A percentile compares a stretch with the other conserved stretches of the same genome.
Evolutionary conservation across 2,888 invertebrate species (phyloP).

Genomic region (Drosophila recens): DNA sequence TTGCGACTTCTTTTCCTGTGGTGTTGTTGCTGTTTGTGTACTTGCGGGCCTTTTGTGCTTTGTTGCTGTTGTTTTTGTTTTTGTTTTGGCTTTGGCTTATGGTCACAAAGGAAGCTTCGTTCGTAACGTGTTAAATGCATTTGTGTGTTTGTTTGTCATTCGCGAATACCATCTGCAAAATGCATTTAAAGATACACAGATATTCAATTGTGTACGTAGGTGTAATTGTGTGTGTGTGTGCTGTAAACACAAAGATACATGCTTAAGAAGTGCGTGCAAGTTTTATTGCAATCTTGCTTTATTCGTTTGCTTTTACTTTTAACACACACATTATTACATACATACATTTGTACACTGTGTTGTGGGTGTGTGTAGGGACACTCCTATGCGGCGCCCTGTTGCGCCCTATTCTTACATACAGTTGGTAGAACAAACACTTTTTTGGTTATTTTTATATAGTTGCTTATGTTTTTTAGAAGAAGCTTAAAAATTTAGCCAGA

Average conservation of each 20-base stretch:
- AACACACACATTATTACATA: constrained; percentile 4
- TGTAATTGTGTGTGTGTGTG: constrained; percentile 3
- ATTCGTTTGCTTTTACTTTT: constrained; percentile 36
- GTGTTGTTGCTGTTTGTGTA: constrained; percentile 9
- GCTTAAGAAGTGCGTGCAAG: constrained; percentile 37
- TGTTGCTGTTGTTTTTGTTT: constrained; percentile 11
- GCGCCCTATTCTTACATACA: constrained; percentile 8
- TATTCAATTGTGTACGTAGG: neutral
- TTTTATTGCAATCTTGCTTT: constrained; percentile 47
- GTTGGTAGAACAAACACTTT: too few relatives aligned
- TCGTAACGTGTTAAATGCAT: constrained; percentile 34
- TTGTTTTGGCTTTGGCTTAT: constrained; percentile 21
- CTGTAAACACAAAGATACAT: constrained; percentile 6
- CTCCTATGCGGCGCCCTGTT: constrained; percentile 16
- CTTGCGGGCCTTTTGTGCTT: constrained; percentile 28
- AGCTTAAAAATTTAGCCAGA: too few relatives aligned
- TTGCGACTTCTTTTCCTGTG: constrained; percentile 14
- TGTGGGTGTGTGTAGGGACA: constrained; percentile 20
- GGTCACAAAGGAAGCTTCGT: constrained; percentile 53
- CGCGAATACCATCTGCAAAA: constrained; percentile 42
- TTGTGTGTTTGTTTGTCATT: constrained; percentile 31
- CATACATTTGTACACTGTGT: neutral
- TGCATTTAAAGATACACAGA: constrained; percentile 26
- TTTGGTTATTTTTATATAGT: too few relatives aligned
- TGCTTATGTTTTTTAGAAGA: too few relatives aligned